Evolutionary conservation across 1,140 invertebrate genomes (phyloP), one percentile per base, ranked within the genome.

Genomic region (Drosophila funebris): DNA sequence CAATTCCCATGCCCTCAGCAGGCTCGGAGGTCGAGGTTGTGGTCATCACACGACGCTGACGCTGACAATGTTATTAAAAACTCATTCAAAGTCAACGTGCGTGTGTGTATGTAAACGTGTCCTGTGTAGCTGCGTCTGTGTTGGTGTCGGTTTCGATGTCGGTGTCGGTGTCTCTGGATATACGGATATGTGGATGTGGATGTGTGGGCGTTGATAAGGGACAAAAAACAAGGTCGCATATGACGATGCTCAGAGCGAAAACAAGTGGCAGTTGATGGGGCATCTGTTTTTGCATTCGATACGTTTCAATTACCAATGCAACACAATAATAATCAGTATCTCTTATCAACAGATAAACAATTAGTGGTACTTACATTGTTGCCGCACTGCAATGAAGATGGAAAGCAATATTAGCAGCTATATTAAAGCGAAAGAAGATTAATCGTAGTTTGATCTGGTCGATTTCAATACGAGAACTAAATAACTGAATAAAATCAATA

Each of bases 1-100:
- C 27, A 20, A 16, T 24, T 57, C 7, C 53, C n/a, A 39, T 41
- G 16, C 29, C 58, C n/a, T 41, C 33, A 13, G 1, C 29, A 37
- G 60, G 52, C 68, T 36, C 22, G 13, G 20, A 16, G 53, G 70
- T 67, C 54, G 70, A 54, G 70, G 22, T 46, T 60, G 37, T 67
- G 54, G 61, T 73, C 69, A 81, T 79, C 75, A 63, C 82, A 75
- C 78, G 76, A 78, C n/a, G 82, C 73, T 87, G 78, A 87, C 78
- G 66, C 74, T 88, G 73, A 88, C 83, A 83, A 83, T 79, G 83
- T 88, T 88, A 88, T 88, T 88, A 88, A 88, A 88, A 88, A 89
- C 81, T 77, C 75, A 88, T 88, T 88, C 78, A 73, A 85, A 80
- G 68, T 64, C 78, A 33, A 36, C 50, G 36, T 52, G 24, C 43